A percentile compares a stretch with the other conserved stretches of the same genome.
Conservation (phyloP, 2,113 vertebrate species). For the Sylvicapra grimmia region DNA sequence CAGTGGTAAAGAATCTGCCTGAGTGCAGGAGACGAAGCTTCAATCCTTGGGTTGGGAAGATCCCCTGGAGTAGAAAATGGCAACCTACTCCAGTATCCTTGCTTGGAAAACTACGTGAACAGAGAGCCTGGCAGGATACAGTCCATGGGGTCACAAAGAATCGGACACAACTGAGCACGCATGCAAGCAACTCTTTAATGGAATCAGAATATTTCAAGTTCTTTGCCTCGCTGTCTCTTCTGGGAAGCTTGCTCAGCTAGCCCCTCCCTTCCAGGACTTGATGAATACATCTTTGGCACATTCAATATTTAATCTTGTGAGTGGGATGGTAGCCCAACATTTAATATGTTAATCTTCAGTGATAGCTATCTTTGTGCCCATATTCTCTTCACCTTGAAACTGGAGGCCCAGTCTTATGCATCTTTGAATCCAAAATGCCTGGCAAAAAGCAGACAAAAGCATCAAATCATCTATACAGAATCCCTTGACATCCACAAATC, state of each 20-base stretch:
- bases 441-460: neutral
- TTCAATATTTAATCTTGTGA: neutral
- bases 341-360: neutral
- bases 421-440: neutral
- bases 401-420: neutral
- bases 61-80: neutral
- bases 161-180: accelerated
- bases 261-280: neutral
- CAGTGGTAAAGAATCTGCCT: neutral
- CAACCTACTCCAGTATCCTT: neutral
- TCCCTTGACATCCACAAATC: neutral
- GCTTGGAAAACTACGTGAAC: neutral
- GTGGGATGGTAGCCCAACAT: neutral
- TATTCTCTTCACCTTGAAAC: neutral
- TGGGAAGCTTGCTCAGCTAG: neutral
- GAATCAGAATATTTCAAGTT: neutral
- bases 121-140: neutral
- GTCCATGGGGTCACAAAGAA: neutral
- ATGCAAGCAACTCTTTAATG: neutral
- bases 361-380: neutral
- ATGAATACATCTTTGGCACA: neutral
- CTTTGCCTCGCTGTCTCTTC: neutral
- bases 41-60: neutral
- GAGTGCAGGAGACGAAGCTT: neutral
- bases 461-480: neutral